A percentile compares a stretch with the other conserved stretches of the same genome.
phyloP scores from a whole-genome alignment of 2,113 vertebrate genomes.

The Grammomys surdaster region DNA sequence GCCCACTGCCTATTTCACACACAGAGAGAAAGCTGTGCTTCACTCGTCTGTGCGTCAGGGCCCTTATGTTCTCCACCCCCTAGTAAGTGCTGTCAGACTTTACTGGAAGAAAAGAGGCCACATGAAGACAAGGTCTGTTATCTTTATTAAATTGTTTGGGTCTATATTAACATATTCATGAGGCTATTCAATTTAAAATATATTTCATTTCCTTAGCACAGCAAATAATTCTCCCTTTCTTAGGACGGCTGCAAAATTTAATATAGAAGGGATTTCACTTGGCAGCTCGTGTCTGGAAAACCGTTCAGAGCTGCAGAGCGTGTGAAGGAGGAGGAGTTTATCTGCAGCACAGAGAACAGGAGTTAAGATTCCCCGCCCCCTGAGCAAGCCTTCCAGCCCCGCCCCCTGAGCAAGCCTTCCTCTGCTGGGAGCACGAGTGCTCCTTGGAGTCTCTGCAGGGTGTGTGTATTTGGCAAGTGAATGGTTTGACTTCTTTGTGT shows the following conservation, averaged over 20 bases:
- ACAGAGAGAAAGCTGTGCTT: not conserved
- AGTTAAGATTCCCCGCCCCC: not conserved
- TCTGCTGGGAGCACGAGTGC: not conserved
- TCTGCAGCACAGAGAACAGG: not conserved
- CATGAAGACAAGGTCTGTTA: not conserved
- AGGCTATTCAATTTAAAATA: constrained; percentile 48
- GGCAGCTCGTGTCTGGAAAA: constrained; percentile 16
- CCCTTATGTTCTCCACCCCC: not conserved
- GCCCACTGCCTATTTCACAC: not conserved
- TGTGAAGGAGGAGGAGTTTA: not conserved
- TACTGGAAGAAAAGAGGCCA: not conserved
- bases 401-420: accelerated
- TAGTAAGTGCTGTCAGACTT: not conserved
- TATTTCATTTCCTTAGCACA: constrained; percentile 63
- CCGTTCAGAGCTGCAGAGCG: not conserved
- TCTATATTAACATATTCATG: constrained; percentile 58
- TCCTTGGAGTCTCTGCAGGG: not conserved
- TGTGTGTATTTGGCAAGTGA: not conserved
- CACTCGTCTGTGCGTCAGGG: not conserved
- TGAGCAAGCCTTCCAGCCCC: not conserved
- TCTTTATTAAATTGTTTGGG: constrained; percentile 55
- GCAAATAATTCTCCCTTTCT: constrained; percentile 24
- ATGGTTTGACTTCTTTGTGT: not conserved
- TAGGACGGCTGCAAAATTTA: constrained; percentile 21
- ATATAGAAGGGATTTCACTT: constrained; percentile 63